A percentile compares a stretch with the other conserved stretches of the same genome.
Conservation (phyloP, 2,797 vertebrate species). For the Okamejei kenojei region DNA sequence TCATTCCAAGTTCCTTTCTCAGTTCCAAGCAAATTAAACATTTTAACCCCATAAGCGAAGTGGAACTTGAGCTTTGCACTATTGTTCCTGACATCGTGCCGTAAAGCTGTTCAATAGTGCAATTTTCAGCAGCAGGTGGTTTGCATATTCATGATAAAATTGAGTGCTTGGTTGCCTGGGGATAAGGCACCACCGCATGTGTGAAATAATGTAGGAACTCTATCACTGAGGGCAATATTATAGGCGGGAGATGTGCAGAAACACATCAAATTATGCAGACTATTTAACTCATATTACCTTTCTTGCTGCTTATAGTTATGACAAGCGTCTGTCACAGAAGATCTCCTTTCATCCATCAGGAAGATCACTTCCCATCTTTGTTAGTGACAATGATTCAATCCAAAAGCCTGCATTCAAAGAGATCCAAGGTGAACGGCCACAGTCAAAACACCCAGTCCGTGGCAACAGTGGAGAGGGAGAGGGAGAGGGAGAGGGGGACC, state of each 20-base stretch:
- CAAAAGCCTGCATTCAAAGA: neutral
- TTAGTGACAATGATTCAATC: neutral
- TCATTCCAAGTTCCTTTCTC: neutral
- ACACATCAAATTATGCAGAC: neutral
- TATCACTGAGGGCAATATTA: neutral
- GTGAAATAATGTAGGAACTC: neutral
- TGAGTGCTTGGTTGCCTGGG: neutral
- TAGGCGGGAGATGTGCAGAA: neutral
- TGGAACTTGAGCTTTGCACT: neutral
- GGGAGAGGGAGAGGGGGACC: too few relatives aligned
- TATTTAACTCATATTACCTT: neutral
- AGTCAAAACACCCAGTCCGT: neutral
- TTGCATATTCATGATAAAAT: neutral
- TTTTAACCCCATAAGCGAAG: neutral
- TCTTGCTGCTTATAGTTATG: neutral
- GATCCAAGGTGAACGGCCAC: neutral
- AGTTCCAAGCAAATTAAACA: neutral
- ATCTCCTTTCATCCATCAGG: neutral
- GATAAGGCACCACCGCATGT: neutral
- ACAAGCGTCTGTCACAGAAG: neutral
- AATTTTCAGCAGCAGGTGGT: neutral
- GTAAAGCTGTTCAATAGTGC: neutral
- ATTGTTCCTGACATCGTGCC: neutral
- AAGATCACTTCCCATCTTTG: neutral
- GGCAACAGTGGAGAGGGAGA: neutral